phyloP scores from a whole-genome alignment of 2,888 invertebrate genomes.

The Rotaria socialis region DNA sequence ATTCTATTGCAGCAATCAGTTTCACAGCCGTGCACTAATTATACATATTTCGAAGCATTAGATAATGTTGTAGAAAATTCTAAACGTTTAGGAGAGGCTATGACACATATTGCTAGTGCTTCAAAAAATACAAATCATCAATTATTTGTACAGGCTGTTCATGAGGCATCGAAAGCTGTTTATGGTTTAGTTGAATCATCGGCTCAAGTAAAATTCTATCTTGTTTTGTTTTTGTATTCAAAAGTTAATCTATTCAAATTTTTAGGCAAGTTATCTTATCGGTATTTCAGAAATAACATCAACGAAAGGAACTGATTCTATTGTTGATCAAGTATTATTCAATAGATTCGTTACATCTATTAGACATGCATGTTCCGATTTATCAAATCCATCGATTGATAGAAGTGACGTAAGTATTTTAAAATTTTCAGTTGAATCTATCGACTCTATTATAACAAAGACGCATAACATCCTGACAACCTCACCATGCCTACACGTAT shows the following conservation, averaged over 20 bases:
- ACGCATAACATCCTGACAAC: too few species aligned
- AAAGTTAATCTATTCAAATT: background rate
- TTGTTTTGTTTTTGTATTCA: background rate
- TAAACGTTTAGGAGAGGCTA: constrained; percentile 40
- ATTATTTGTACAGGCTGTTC: constrained; percentile 48
- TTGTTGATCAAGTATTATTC: constrained; percentile 68
- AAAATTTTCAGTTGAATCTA: background rate
- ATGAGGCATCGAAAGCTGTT: constrained; percentile 66
- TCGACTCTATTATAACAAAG: background rate
- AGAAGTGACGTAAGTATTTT: constrained; percentile 55
- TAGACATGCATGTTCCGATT: constrained; percentile 72
- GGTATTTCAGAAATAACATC: constrained; percentile 86
- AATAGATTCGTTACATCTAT: constrained; percentile 80
- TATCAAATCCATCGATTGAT: constrained; percentile 55
- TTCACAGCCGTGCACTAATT: background rate
- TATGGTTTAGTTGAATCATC: constrained; percentile 86
- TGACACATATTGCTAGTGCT: constrained; percentile 42
- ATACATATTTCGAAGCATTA: constrained; percentile 24
- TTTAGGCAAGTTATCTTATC: constrained; percentile 79
- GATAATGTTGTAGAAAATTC: constrained; percentile 24
- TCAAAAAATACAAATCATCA: constrained; percentile 38
- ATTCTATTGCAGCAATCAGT: constrained; percentile 38
- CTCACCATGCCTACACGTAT: too few species aligned
- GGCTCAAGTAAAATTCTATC: constrained; percentile 66
- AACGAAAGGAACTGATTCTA: constrained; percentile 78